Evolutionary conservation across 2,888 invertebrate species (phyloP).

Genomic region (Lasioglossum pauxillum): DNA sequence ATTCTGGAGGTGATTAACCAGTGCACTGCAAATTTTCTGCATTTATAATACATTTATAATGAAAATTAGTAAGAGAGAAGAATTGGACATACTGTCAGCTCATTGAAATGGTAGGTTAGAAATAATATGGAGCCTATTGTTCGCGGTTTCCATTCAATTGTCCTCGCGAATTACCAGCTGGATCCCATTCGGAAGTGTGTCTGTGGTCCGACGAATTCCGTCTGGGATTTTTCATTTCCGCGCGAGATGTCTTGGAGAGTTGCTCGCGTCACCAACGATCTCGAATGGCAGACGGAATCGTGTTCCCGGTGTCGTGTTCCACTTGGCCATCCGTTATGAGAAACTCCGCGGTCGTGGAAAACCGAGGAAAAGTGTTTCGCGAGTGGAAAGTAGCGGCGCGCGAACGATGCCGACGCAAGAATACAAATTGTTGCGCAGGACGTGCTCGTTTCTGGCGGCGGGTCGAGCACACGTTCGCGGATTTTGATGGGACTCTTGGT

Average conservation of each 20-base stretch:
- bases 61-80: no score
- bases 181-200: background rate
- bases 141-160: background rate
- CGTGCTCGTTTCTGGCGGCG: background rate
- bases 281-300: background rate
- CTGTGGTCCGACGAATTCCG: background rate
- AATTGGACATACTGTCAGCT: no score
- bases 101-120: no score
- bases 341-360: background rate
- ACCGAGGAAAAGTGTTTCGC: conserved; percentile 9
- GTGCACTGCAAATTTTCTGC: no score
- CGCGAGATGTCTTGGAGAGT: background rate
- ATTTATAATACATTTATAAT: no score
- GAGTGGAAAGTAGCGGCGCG: conserved; percentile 14
- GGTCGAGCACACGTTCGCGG: background rate
- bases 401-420: background rate
- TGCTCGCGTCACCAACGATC: background rate
- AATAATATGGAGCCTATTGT: background rate
- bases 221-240: background rate
- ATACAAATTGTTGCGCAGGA: conserved; percentile 12
- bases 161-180: background rate
- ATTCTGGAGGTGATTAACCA: no score
- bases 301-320: conserved; percentile 1
- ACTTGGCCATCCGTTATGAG: conserved; percentile 7
- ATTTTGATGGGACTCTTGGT: background rate